phyloP scores from a whole-genome alignment of 2,888 invertebrate genomes.

The Aphodius granarius region DNA sequence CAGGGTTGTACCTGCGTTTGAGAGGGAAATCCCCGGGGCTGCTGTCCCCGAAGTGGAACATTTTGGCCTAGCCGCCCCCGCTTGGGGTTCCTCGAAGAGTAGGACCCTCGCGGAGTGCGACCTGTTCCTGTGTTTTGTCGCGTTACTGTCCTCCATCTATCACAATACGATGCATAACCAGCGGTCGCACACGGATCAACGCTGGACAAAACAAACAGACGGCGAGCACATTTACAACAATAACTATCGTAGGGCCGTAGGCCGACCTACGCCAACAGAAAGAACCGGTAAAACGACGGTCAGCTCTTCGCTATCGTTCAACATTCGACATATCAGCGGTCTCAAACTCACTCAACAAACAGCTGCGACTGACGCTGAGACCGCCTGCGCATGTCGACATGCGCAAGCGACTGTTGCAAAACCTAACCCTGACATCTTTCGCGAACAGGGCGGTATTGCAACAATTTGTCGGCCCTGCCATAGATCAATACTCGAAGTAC shows the following conservation, averaged over 20 bases:
- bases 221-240: neutral
- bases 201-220: neutral
- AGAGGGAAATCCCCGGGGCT: constrained; percentile 36
- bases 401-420: neutral
- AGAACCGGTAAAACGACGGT: neutral
- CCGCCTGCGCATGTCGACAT: constrained; percentile 18
- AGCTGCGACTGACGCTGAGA: constrained; percentile 25
- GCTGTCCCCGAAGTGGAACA: constrained; percentile 35
- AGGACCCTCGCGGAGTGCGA: constrained; percentile 73
- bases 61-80: constrained; percentile 35
- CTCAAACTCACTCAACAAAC: constrained; percentile 24
- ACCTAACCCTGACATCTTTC: constrained; percentile 21
- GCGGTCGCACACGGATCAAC: neutral
- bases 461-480: neutral
- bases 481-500: neutral
- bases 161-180: constrained; percentile 15
- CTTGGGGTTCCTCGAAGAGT: constrained; percentile 72
- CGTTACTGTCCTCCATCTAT: constrained; percentile 47
- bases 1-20: constrained; percentile 4
- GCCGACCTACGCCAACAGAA: neutral
- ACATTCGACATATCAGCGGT: neutral
- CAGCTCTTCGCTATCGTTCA: neutral
- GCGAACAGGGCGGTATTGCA: neutral
- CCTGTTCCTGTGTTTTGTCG: constrained; percentile 49
- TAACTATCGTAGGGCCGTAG: neutral